Percentiles rank a stretch among this genome's conserved stretches.
Evolutionary conservation across 2,888 invertebrate genomes (phyloP).

Genomic region (Drosophila peninsularis): DNA sequence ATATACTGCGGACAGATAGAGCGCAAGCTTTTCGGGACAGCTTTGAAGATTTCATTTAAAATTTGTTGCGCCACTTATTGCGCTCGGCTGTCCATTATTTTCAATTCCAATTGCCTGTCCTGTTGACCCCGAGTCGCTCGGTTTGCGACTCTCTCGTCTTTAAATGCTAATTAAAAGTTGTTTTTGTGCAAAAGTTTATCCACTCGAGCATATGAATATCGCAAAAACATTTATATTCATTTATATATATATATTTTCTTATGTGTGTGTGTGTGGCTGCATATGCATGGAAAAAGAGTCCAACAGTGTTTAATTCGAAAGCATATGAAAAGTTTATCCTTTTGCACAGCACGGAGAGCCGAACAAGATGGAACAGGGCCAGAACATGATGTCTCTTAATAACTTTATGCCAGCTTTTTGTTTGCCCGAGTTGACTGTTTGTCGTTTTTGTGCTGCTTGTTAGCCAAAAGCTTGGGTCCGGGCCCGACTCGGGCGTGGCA

Average conservation of each 20-base stretch:
- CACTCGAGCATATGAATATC: slow-evolving; percentile 59
- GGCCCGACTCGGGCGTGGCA: slow-evolving; percentile 47
- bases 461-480: slow-evolving; percentile 26
- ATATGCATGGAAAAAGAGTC: slow-evolving; percentile 35
- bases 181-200: slow-evolving; percentile 65
- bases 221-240: slow-evolving; percentile 49
- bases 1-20: slow-evolving; percentile 1
- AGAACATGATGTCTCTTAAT: slow-evolving; percentile 72
- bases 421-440: slow-evolving; percentile 62
- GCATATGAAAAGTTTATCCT: slow-evolving; percentile 77
- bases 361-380: slow-evolving; percentile 21
- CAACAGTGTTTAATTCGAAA: slow-evolving; percentile 70
- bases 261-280: neutral
- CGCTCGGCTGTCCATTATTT: slow-evolving; percentile 35
- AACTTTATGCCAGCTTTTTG: slow-evolving; percentile 75
- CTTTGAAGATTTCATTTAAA: slow-evolving; percentile 32
- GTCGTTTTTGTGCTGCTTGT: slow-evolving; percentile 62
- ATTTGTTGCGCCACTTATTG: slow-evolving; percentile 32
- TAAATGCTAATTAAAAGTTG: slow-evolving; percentile 76
- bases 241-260: neutral
- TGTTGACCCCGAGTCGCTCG: slow-evolving; percentile 29
- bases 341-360: slow-evolving; percentile 16
- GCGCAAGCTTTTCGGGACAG: slow-evolving; percentile 11
- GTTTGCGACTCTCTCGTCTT: slow-evolving; percentile 44
- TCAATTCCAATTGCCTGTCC: slow-evolving; percentile 39